These are phyloP conservation scores for Hofmannophila pseudospretella DNA, from an alignment of 2,888 invertebrate genomes.

Conservation along the genomic window DNA sequence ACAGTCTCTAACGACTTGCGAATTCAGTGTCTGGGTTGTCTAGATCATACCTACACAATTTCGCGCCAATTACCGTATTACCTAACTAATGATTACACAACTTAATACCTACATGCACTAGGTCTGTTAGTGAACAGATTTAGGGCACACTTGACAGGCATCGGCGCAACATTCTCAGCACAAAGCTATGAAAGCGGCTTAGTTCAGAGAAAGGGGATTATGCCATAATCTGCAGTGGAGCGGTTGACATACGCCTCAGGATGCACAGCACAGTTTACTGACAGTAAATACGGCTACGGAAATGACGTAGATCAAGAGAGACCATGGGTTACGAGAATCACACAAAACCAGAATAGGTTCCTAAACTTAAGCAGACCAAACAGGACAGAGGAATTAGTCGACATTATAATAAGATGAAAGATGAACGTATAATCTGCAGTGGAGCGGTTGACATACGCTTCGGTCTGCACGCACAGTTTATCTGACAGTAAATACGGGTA, in stretches of 20 bases:
- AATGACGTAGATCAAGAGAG: neutral
- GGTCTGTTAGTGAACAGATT: constrained; percentile 52
- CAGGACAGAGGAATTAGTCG: neutral
- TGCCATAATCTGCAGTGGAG: constrained; percentile 63
- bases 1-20: no score
- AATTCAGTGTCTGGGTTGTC: no score
- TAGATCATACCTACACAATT: no score
- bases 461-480: constrained; percentile 39
- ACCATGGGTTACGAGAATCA: neutral
- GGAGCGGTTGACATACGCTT: constrained; percentile 65
- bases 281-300: constrained; percentile 34
- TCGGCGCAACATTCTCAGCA: constrained; percentile 56
- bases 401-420: no score
- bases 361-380: neutral
- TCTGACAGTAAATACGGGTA: constrained; percentile 37
- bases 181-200: constrained; percentile 73
- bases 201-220: constrained; percentile 68
- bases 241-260: constrained; percentile 67
- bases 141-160: constrained; percentile 62
- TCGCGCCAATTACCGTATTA: no score
- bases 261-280: constrained; percentile 33
- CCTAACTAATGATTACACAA: no score
- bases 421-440: no score
- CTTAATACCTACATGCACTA: constrained; percentile 1
- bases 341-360: neutral